phyloP scores from a whole-genome alignment of 1,140 invertebrate species.

The Dufourea novaeangliae region DNA sequence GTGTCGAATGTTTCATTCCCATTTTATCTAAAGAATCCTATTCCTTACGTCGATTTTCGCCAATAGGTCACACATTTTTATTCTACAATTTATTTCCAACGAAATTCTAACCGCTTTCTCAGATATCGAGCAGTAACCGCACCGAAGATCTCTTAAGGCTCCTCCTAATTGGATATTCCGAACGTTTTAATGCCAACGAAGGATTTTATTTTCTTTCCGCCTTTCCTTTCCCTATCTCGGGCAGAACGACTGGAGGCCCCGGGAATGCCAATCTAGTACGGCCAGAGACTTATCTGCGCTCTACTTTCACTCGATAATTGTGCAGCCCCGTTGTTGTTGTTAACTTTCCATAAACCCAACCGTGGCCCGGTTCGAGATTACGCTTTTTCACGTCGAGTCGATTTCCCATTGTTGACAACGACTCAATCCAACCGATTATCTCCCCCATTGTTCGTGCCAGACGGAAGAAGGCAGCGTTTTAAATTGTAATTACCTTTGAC shows the following conservation, averaged over 20 bases:
- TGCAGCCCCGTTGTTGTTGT: background rate
- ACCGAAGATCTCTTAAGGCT: constrained; percentile 28
- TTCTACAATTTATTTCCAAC: constrained; percentile 26
- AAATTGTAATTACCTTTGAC: constrained; percentile 7
- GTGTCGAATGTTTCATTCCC: background rate
- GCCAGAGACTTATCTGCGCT: constrained; percentile 12
- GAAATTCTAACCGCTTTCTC: constrained; percentile 25
- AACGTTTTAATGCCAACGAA: constrained; percentile 30
- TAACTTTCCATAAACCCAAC: background rate
- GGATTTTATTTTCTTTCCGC: background rate
- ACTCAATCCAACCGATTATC: constrained; percentile 1
- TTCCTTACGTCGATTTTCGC: background rate
- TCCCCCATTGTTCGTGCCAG: background rate
- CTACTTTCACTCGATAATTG: constrained; percentile 28
- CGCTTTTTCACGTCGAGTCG: background rate
- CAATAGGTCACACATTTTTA: constrained; percentile 17
- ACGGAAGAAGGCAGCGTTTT: background rate
- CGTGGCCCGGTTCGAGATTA: background rate
- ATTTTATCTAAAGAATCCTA: background rate
- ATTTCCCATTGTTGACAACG: background rate
- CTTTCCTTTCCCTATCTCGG: background rate
- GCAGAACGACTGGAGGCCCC: background rate
- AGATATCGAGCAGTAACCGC: constrained; percentile 6
- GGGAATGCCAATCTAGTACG: constrained; percentile 32
- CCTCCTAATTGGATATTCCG: constrained; percentile 46